Percentiles rank a stretch among this genome's conserved stretches.
These are phyloP conservation scores for Montipora sp. DNA, from an alignment of 64 coral and sea anemone genomes.

Conservation along the genomic window DNA sequence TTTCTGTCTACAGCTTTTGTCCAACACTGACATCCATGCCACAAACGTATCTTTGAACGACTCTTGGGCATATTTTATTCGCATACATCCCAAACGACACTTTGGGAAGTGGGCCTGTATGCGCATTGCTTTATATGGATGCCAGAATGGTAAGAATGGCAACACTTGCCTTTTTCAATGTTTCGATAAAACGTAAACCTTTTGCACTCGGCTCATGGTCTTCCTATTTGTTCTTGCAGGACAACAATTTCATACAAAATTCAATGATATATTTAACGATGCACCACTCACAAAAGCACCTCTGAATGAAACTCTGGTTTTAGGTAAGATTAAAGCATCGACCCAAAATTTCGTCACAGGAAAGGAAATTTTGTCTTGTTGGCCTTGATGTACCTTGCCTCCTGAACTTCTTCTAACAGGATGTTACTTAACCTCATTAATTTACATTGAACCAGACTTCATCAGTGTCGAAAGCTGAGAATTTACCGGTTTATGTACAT, in stretches of 20 bases:
- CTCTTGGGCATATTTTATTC: conserved; percentile 9
- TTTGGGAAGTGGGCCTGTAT: conserved; percentile 16
- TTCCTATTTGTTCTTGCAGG: background rate
- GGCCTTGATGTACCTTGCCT: no score
- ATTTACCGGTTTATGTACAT: no score
- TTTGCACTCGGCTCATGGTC: no score
- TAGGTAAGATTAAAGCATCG: background rate
- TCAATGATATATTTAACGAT: background rate
- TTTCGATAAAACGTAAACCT: no score
- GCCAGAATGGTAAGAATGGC: background rate
- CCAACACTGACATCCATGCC: background rate
- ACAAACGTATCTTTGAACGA: conserved; percentile 5
- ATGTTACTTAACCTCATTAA: no score
- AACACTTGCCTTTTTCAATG: no score
- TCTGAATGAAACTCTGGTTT: background rate
- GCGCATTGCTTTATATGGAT: conserved; percentile 24
- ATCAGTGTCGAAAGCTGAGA: no score
- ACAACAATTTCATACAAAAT: background rate
- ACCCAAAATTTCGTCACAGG: no score
- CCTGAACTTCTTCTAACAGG: no score
- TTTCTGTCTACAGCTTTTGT: background rate
- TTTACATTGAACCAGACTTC: no score
- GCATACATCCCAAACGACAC: background rate
- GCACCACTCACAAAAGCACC: background rate
- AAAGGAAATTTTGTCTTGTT: no score